These are phyloP conservation scores for Sinocyclocheilus maitianheensis DNA, from an alignment of 2,113 vertebrate species.

Conservation along the genomic window DNA sequence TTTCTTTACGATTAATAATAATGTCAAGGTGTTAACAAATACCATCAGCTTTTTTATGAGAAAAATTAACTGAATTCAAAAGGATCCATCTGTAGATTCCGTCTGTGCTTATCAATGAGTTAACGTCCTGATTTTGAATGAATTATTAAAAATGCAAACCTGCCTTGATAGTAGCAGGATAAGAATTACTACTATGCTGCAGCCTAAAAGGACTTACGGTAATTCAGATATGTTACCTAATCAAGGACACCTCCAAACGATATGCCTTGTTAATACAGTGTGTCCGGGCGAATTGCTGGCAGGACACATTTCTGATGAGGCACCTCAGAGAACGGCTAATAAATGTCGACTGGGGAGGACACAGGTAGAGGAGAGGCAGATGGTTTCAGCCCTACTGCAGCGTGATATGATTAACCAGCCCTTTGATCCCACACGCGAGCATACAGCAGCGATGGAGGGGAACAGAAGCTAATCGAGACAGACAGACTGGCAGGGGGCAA, in stretches of 20 bases:
- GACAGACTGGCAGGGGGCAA: slow-evolving; percentile 49
- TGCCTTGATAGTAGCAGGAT: background rate
- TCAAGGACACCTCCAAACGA: slow-evolving; percentile 28
- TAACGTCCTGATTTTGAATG: background rate
- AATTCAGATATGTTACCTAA: slow-evolving; percentile 16
- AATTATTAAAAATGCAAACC: background rate
- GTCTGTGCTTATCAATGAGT: background rate
- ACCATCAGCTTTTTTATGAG: background rate
- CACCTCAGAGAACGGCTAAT: slow-evolving; percentile 18
- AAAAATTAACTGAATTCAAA: background rate
- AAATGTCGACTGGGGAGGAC: slow-evolving; percentile 39
- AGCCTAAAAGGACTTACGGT: background rate
- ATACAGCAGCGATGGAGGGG: slow-evolving; percentile 39
- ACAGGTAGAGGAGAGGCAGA: slow-evolving; percentile 53
- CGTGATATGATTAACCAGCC: slow-evolving; percentile 52
- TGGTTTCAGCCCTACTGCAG: slow-evolving; percentile 51
- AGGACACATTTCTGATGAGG: slow-evolving; percentile 23
- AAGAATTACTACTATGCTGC: background rate
- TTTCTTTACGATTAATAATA: too few species aligned
- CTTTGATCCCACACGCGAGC: slow-evolving; percentile 50
- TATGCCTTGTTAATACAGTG: background rate
- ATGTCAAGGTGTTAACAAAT: background rate
- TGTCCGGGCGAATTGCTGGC: slow-evolving; percentile 14
- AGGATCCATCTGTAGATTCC: background rate
- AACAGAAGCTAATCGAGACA: slow-evolving; percentile 50